These are phyloP conservation scores for Chanos chanos DNA, from an alignment of 2,797 vertebrate species.

Conservation along the genomic window DNA sequence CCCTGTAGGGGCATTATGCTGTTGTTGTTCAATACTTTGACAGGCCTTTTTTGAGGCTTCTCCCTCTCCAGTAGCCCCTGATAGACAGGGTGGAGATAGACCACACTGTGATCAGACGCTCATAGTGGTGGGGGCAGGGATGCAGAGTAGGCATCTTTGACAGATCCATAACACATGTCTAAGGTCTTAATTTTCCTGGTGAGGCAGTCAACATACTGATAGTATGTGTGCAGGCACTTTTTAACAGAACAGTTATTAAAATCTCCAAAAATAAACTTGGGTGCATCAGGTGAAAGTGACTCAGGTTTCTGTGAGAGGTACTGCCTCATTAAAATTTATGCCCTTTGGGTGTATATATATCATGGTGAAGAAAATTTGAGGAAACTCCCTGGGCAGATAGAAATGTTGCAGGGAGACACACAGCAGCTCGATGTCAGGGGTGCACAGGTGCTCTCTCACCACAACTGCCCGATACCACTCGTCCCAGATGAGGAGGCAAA, in stretches of 20 bases:
- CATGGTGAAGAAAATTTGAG: background rate
- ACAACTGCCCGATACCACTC: slow-evolving; percentile 11
- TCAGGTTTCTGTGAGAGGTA: background rate
- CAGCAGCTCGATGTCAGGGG: slow-evolving; percentile 4
- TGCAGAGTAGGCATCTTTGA: slow-evolving; percentile 9
- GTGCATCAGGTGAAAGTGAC: background rate
- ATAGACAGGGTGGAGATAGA: slow-evolving; percentile 6
- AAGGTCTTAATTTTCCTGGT: background rate
- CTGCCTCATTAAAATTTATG: slow-evolving; percentile 2
- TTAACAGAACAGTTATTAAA: background rate
- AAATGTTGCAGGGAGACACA: slow-evolving; percentile 2
- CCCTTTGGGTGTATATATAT: slow-evolving; percentile 3
- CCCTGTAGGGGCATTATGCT: no score
- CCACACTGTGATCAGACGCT: slow-evolving; percentile 14
- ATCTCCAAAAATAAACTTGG: background rate
- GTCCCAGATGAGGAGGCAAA: slow-evolving; percentile 12
- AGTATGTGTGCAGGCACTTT: background rate
- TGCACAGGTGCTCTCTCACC: slow-evolving; percentile 14
- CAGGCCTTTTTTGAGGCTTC: no score
- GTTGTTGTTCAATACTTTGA: no score
- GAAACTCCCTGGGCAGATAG: slow-evolving; percentile 14
- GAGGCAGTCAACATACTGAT: background rate
- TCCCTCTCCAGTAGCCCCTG: no score
- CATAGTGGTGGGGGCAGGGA: slow-evolving; percentile 7
- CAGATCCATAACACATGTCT: slow-evolving; percentile 2